Percentiles rank a stretch among this genome's conserved stretches.
Evolutionary conservation across 2,797 vertebrate species (phyloP).

Genomic region (Neosilurus hyrtlii): DNA sequence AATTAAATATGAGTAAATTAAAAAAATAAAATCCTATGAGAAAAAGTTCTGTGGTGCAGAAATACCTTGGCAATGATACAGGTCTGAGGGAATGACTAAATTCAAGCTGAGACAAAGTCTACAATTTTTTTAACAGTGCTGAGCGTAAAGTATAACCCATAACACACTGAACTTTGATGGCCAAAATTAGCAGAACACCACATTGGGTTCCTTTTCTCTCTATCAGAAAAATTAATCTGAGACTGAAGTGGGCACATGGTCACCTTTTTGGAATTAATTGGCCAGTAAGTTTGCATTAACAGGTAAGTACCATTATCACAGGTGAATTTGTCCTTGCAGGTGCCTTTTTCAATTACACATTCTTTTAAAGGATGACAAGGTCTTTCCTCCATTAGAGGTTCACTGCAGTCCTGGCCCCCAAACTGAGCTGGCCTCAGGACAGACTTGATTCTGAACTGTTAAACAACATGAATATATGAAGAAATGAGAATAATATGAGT

Average conservation of each 20-base stretch:
- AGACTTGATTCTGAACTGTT: conserved; percentile 77
- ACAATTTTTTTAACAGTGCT: background rate
- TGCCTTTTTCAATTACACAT: conserved; percentile 75
- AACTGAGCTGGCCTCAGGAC: conserved; percentile 83
- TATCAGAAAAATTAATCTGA: background rate
- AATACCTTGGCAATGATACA: background rate
- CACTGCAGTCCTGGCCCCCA: conserved; percentile 76
- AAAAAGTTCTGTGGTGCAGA: background rate
- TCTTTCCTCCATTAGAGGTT: conserved; percentile 73
- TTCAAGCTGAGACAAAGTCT: background rate
- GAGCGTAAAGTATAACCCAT: background rate
- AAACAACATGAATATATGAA: conserved; percentile 17
- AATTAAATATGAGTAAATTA: no score
- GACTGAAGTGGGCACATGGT: background rate
- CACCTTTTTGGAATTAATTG: background rate
- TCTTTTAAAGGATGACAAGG: conserved; percentile 75
- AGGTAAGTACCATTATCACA: conserved; percentile 81
- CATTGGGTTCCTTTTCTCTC: background rate
- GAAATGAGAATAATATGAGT: background rate
- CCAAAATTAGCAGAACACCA: background rate
- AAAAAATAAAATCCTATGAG: background rate
- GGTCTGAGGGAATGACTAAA: background rate
- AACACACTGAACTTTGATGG: background rate
- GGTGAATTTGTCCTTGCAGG: conserved; percentile 82
- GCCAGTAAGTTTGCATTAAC: background rate